phyloP scores from a whole-genome alignment of 2,888 invertebrate species.

The Unio pictorum region DNA sequence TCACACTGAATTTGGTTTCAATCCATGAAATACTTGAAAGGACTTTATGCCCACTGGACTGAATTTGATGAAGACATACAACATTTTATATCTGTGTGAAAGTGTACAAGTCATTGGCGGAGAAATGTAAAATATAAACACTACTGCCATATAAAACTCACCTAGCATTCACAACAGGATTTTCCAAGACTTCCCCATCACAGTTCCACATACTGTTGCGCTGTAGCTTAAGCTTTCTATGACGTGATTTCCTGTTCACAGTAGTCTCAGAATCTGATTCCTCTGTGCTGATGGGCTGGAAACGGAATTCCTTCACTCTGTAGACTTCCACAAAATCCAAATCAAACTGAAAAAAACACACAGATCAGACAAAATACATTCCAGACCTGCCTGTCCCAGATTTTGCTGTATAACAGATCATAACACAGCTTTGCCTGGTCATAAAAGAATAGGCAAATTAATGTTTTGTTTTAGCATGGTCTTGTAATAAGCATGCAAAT shows the following conservation, averaged over 20 bases:
- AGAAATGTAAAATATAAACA: neutral
- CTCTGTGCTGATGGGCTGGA: slow-evolving; percentile 74
- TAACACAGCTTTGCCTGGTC: too few relatives aligned
- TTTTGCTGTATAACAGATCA: too few relatives aligned
- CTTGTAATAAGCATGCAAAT: too few relatives aligned
- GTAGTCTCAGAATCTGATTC: slow-evolving; percentile 31
- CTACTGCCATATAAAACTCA: slow-evolving; percentile 26
- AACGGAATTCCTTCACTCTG: slow-evolving; percentile 81
- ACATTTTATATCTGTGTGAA: neutral
- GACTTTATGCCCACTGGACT: neutral
- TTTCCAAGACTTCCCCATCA: slow-evolving; percentile 83
- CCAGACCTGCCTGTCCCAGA: neutral
- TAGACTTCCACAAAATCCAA: slow-evolving; percentile 84
- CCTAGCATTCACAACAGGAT: slow-evolving; percentile 78
- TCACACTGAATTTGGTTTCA: too few relatives aligned
- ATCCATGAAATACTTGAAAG: too few relatives aligned
- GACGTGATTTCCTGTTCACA: slow-evolving; percentile 16
- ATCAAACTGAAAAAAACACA: slow-evolving; percentile 74
- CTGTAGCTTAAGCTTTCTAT: slow-evolving; percentile 10
- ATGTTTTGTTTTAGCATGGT: too few relatives aligned
- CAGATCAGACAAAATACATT: neutral
- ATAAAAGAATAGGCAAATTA: too few relatives aligned
- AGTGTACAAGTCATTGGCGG: slow-evolving; percentile 11
- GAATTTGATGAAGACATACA: neutral
- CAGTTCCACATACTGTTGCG: slow-evolving; percentile 83